Conservation (phyloP, 1,140 invertebrate species). For the Pemphigus obesinymphae region DNA sequence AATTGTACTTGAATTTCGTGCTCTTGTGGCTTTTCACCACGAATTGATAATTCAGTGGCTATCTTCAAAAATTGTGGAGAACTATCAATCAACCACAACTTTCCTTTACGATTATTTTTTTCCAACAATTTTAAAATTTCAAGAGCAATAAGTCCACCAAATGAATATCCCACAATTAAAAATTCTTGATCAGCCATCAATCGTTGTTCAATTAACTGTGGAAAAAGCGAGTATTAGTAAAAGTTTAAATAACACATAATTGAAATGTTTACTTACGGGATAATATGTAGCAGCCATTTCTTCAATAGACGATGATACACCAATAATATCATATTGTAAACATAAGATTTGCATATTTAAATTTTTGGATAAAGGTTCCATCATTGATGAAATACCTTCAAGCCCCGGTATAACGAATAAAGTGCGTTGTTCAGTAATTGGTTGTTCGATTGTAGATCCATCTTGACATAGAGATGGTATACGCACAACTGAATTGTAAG, state of each 20-base stretch:
- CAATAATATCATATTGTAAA: slow-evolving; percentile 59
- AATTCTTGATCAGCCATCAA: slow-evolving; percentile 52
- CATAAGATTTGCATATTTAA: slow-evolving; percentile 62
- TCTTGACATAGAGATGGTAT: slow-evolving; percentile 54
- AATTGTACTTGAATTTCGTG: slow-evolving; percentile 44
- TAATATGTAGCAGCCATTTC: slow-evolving; percentile 51
- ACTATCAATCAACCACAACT: slow-evolving; percentile 52
- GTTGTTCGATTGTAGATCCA: slow-evolving; percentile 46
- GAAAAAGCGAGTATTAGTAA: not conserved
- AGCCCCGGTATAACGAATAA: slow-evolving; percentile 76
- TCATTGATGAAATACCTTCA: slow-evolving; percentile 60
- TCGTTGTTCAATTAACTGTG: slow-evolving; percentile 30
- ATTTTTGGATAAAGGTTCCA: slow-evolving; percentile 58
- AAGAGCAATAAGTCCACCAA: slow-evolving; percentile 57
- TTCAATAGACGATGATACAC: slow-evolving; percentile 44
- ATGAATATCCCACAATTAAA: slow-evolving; percentile 64
- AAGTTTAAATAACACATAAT: not conserved
- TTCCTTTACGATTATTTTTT: slow-evolving; percentile 53
- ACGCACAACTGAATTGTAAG: slow-evolving; percentile 52
- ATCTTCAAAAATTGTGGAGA: slow-evolving; percentile 50
- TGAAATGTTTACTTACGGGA: slow-evolving; percentile 49
- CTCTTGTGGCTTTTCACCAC: slow-evolving; percentile 26
- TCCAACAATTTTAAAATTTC: slow-evolving; percentile 58
- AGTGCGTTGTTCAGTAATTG: slow-evolving; percentile 11
- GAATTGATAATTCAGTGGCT: slow-evolving; percentile 42